Evolutionary conservation across 2,797 vertebrate genomes (phyloP).

Genomic region (Eulemur rubriventer): DNA sequence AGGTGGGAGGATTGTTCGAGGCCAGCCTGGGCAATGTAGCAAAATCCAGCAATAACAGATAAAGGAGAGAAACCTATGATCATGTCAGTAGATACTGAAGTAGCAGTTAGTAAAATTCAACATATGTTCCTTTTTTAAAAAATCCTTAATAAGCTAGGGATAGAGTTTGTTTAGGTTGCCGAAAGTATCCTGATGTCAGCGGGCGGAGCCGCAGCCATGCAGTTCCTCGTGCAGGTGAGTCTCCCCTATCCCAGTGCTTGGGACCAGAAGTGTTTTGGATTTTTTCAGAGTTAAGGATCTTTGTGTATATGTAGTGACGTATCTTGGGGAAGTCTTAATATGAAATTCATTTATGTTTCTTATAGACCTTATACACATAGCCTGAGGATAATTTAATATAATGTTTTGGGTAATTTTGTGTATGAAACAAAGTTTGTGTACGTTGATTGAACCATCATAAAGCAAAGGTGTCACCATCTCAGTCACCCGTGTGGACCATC

Average conservation of each 20-base stretch:
- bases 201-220: neutral
- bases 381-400: neutral
- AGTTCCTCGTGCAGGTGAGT: neutral
- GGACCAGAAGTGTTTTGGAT: neutral
- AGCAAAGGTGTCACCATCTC: neutral
- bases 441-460: neutral
- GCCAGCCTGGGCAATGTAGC: neutral
- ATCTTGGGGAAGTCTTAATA: neutral
- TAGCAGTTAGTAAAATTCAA: neutral
- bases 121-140: neutral
- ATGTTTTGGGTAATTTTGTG: neutral
- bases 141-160: neutral
- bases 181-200: fast-evolving
- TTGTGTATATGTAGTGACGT: neutral
- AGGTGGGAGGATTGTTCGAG: neutral
- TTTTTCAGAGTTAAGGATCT: neutral
- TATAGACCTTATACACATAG: neutral
- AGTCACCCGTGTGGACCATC: neutral
- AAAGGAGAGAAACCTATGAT: neutral
- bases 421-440: neutral
- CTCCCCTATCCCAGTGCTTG: neutral
- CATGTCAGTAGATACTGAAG: neutral
- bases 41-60: neutral
- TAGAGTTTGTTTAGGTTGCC: neutral
- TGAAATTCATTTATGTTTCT: neutral